Conservation (phyloP, 2,888 invertebrate genomes). For the Kuschelorhynchus macadamiae region DNA sequence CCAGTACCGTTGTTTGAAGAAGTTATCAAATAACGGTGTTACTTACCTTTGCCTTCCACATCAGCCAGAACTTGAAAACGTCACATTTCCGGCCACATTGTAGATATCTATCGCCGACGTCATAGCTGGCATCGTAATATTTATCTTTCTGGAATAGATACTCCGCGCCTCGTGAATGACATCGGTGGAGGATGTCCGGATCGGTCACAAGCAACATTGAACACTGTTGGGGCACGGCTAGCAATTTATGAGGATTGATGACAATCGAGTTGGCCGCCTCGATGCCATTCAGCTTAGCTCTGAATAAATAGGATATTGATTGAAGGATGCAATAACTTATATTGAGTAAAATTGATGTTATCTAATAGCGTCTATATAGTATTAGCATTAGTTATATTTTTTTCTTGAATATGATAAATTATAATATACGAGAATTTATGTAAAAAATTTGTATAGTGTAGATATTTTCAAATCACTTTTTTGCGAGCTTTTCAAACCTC, state of each 20-base stretch:
- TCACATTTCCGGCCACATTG: constrained; percentile 81
- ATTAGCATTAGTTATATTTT: too few species aligned
- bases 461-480: too few species aligned
- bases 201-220: constrained; percentile 69
- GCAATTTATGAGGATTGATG: constrained; percentile 76
- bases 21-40: too few species aligned
- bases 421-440: too few species aligned
- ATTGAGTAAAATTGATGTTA: background rate
- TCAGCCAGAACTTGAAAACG: constrained; percentile 80
- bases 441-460: too few species aligned
- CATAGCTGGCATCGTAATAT: constrained; percentile 71
- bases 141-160: constrained; percentile 74
- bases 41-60: constrained; percentile 77
- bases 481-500: too few species aligned
- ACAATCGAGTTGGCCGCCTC: constrained; percentile 74
- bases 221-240: constrained; percentile 74
- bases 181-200: constrained; percentile 66
- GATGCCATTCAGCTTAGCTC: constrained; percentile 70
- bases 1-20: too few species aligned
- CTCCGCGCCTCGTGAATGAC: constrained; percentile 70
- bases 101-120: constrained; percentile 75
- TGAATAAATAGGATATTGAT: constrained; percentile 12
- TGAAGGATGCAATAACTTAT: too few species aligned
- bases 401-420: too few species aligned
- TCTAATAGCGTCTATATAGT: too few species aligned